phyloP scores from a whole-genome alignment of 2,888 invertebrate genomes.

The Eremobia ochroleuca region DNA sequence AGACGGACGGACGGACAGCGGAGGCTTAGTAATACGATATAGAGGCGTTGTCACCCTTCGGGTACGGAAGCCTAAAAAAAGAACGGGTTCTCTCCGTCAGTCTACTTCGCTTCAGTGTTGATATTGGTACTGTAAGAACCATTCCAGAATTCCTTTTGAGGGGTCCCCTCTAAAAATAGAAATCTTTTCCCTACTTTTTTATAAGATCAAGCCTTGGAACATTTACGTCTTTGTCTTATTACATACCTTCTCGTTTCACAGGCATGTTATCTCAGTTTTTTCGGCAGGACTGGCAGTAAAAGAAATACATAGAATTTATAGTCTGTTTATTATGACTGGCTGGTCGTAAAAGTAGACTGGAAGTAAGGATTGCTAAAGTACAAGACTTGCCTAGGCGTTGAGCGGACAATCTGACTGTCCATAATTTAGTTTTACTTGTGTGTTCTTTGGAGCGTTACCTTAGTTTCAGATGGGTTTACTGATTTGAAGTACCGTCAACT shows the following conservation, averaged over 20 bases:
- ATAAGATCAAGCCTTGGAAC: slow-evolving; percentile 2
- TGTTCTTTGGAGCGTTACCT: slow-evolving; percentile 9
- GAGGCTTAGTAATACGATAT: not conserved
- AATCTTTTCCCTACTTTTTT: slow-evolving; percentile 29
- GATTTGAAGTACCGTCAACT: too few species aligned
- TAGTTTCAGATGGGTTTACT: slow-evolving; percentile 32
- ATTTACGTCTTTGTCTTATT: slow-evolving; percentile 41
- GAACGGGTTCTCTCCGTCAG: not conserved
- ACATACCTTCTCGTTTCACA: slow-evolving; percentile 28
- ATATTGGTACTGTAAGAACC: slow-evolving; percentile 4
- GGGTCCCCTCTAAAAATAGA: slow-evolving; percentile 37
- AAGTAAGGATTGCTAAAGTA: slow-evolving; percentile 35
- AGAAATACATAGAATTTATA: slow-evolving; percentile 55
- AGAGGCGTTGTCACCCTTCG: not conserved
- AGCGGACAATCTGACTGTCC: slow-evolving; percentile 40
- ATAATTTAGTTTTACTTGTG: slow-evolving; percentile 50
- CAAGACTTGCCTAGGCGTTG: slow-evolving; percentile 28
- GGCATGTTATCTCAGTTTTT: slow-evolving; percentile 46
- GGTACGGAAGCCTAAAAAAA: not conserved
- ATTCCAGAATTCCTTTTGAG: not conserved
- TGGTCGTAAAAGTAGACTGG: slow-evolving; percentile 46
- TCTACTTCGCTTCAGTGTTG: not conserved
- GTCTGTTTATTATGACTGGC: slow-evolving; percentile 48
- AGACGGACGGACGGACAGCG: not conserved
- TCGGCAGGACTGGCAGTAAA: slow-evolving; percentile 32